Percentiles rank a stretch among this genome's conserved stretches.
phyloP scores from a whole-genome alignment of 2,113 vertebrate species.

The Tinamus guttatus region DNA sequence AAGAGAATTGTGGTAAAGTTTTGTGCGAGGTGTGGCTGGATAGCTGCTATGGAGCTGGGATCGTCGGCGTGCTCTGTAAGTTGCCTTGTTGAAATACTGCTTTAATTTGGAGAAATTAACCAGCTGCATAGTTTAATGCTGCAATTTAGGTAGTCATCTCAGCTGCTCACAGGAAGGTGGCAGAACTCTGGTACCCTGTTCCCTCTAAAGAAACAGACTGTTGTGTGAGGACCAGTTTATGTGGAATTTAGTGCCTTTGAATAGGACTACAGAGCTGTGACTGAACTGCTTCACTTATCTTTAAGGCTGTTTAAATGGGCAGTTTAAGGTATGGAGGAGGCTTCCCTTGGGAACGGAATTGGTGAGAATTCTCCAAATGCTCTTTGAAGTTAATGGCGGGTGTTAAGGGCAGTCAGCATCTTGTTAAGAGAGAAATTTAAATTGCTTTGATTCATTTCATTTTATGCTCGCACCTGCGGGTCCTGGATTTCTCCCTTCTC shows the following conservation, averaged over 20 bases:
- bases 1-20: not conserved
- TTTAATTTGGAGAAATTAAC: not conserved
- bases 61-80: accelerated
- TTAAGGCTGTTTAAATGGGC: not conserved
- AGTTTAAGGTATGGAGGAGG: not conserved
- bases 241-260: not conserved
- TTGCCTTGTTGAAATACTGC: accelerated
- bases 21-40: not conserved
- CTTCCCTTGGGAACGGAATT: conserved; percentile 17
- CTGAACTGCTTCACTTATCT: not conserved
- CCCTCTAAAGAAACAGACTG: not conserved
- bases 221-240: not conserved
- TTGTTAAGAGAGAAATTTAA: conserved; percentile 40
- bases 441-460: conserved; percentile 9
- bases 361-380: conserved; percentile 33
- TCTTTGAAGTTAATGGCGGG: conserved; percentile 55
- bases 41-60: not conserved
- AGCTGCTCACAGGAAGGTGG: not conserved
- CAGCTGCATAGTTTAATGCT: not conserved
- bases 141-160: not conserved
- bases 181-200: not conserved
- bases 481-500: not conserved
- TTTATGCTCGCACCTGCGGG: not conserved
- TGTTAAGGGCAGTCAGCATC: conserved; percentile 31
- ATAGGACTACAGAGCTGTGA: not conserved